Evolutionary conservation across 2,888 invertebrate genomes (phyloP).

Genomic region (Lasioglossum zephyrum): DNA sequence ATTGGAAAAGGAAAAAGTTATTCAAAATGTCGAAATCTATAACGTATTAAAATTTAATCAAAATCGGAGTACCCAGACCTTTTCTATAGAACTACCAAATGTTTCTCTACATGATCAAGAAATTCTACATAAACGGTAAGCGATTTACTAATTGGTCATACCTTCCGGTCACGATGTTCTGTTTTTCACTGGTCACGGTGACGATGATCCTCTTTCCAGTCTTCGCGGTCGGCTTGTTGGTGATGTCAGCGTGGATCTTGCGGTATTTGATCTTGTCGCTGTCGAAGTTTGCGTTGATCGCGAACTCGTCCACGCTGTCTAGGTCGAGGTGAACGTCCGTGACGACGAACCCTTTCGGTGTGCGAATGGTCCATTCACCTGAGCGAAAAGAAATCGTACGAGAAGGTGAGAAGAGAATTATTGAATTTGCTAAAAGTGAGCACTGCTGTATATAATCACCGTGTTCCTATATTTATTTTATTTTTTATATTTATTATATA

Average conservation of each 20-base stretch:
- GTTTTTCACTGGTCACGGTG: constrained; percentile 87
- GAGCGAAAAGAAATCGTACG: constrained; percentile 19
- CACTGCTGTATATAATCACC: too few species aligned
- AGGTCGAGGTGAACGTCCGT: constrained; percentile 84
- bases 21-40: too few species aligned
- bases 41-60: too few species aligned
- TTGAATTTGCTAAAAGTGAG: too few species aligned
- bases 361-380: constrained; percentile 77
- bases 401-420: too few species aligned
- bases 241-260: constrained; percentile 88
- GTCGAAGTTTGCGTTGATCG: constrained; percentile 87
- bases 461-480: too few species aligned
- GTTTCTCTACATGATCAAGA: too few species aligned
- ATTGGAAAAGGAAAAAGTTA: too few species aligned
- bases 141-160: constrained; percentile 69
- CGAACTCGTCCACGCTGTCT: constrained; percentile 88
- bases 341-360: constrained; percentile 85
- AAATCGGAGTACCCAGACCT: too few species aligned
- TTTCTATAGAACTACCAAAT: too few species aligned
- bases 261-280: constrained; percentile 88
- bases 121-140: too few species aligned
- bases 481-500: too few species aligned
- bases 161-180: constrained; percentile 90
- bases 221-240: constrained; percentile 87
- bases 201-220: constrained; percentile 88